Percentiles rank a stretch among this genome's conserved stretches.
Evolutionary conservation across 2,797 vertebrate genomes (phyloP).

Genomic region (Silurus lanzhouensis): DNA sequence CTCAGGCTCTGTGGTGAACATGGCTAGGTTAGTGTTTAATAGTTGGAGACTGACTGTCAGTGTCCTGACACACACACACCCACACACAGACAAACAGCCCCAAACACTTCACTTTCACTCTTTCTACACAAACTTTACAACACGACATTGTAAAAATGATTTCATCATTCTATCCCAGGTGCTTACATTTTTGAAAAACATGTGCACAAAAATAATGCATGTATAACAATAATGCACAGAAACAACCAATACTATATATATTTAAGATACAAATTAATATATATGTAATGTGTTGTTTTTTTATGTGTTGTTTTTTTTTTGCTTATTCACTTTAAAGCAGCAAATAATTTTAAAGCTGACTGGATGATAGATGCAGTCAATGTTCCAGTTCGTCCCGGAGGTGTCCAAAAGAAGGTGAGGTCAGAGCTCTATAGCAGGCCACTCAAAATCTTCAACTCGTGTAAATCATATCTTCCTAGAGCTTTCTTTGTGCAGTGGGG

Average conservation of each 20-base stretch:
- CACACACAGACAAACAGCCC: neutral
- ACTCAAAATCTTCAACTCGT: too few species aligned
- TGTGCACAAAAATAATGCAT: neutral
- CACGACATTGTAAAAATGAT: neutral
- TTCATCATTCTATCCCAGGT: neutral
- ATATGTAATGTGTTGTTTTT: too few species aligned
- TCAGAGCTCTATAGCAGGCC: too few species aligned
- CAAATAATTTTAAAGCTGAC: too few species aligned
- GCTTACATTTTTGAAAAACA: neutral
- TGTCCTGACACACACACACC: constrained; percentile 63
- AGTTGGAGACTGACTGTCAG: constrained; percentile 31
- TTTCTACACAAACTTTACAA: neutral
- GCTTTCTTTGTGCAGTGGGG: too few species aligned
- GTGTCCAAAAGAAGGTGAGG: too few species aligned
- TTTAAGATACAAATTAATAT: too few species aligned
- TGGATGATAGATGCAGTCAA: too few species aligned
- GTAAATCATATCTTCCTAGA: too few species aligned
- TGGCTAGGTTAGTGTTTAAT: constrained; percentile 64
- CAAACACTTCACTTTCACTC: neutral
- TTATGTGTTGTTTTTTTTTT: too few species aligned
- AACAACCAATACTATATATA: neutral
- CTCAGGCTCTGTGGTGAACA: constrained; percentile 58
- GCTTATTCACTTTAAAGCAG: too few species aligned
- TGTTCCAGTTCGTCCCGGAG: too few species aligned
- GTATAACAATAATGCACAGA: neutral